Base-by-base conservation (phyloP, 2,797 vertebrate genomes). In the Saxicola maurus region DNA sequence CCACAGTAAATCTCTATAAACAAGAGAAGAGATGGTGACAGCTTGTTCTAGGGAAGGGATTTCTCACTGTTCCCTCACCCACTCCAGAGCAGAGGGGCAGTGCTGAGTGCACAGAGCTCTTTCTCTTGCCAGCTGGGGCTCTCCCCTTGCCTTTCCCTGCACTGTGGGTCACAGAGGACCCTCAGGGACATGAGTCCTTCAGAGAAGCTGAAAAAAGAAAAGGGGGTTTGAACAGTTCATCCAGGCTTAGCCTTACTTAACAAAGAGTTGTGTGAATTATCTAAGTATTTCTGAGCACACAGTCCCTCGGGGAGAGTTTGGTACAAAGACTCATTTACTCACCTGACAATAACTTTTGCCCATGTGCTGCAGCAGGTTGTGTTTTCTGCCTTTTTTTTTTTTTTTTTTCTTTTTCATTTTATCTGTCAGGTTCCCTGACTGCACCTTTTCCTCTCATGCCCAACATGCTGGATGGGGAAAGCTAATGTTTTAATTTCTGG, bases 141-240 rank as follows among this genome's bases (percentile, higher is more conserved):
- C 42, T 65, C 38, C 28, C 30, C 16, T 49, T 37, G 17, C 19
- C 4, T 1, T 42, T 49, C 12, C 37, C 4, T 3, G 38, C 15
- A 1, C 13, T n/a, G 1, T 14, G 24, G 40, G 51, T 38, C 64
- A 17, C 0, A 0, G 38, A 67, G 27, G 21, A 73, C 40, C 19
- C 17, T 61, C 46, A 40, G 80, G 31, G 62, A 38, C 21, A 17
- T 0, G 0, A 31, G 20, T n/a, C 27, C 13, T 56, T 43, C 28
- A 23, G 45, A 17, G 43, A 31, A 52, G 2, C 14, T 65, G 75
- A 10, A 7, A 40, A 59, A 52, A 27, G 11, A 14, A 51, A 43
- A 45, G 4, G 6, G 5, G 2, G 40, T 30, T 43, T 66, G 23
- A 62, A 38, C 7, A 40, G 40, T 52, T 72, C 56, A 51, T 81